Evolutionary conservation across 2,888 invertebrate genomes (phyloP), one percentile per base, ranked within the genome.

Genomic region (Kuschelorhynchus macadamiae): DNA sequence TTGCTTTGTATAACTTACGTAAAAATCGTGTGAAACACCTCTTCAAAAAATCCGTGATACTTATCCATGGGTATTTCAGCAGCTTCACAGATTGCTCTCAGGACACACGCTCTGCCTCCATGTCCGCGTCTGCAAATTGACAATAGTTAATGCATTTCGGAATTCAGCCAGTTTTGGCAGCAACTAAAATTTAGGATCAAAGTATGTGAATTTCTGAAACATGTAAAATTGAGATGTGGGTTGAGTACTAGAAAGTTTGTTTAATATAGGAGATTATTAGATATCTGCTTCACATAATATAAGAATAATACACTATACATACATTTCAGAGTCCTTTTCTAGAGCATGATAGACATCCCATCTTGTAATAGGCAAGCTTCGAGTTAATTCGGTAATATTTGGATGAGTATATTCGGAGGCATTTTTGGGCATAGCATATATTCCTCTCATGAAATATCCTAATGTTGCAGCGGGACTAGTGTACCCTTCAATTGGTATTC

Each of bases 321-420:
- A 90, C 89, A 87, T 85, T 76, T 88, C 85, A 32, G 85, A 85
- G 81, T 88, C 87, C 47, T 86, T 85, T 72, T 89, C 88, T 16
- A 91, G 78, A 33, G 88, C 83, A 80, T 87, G 88, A 80, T 92
- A 92, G 70, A 91, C 85, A 75, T 87, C 88, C 91, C 91, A 91
- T 78, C 89, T 81, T 5, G 74, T 72, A 8, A 75, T 50, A 41
- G 79, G 70, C 55, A 74, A 75, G 57, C 69, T 77, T 41, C 74
- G 73, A 30, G 55, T 72, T 66, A 67, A 63, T 52, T 42, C 60
- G 8, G 62, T 53, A 41, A 74, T 62, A 44, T 73, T 72, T 8
- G 79, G 77, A 57, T 76, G 74, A 12, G 77, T 79, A 46, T 76
- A 75, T 57, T 73, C 70, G 11, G 76, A 73, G 32, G 73, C 66